phyloP scores from a whole-genome alignment of 2,888 invertebrate species.

The Parochlus steinenii region DNA sequence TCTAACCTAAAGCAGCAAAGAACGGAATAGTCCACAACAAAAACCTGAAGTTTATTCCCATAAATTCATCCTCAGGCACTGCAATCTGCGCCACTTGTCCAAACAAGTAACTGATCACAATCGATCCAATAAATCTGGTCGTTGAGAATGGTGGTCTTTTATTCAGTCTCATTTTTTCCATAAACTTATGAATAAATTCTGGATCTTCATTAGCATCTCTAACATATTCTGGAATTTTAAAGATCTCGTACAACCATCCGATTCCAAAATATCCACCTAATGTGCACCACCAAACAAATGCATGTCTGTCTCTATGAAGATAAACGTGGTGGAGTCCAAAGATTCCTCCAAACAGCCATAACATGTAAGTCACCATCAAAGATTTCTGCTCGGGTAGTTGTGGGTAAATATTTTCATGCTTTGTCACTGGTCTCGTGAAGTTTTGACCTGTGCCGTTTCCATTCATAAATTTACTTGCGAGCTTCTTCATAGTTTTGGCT shows the following conservation, averaged over 20 bases:
- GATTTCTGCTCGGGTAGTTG: constrained; percentile 32
- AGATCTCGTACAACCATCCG: constrained; percentile 77
- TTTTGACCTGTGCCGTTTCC: not conserved
- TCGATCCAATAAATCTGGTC: constrained; percentile 57
- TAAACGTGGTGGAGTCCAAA: constrained; percentile 87
- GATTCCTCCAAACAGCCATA: constrained; percentile 78
- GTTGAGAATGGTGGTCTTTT: constrained; percentile 70
- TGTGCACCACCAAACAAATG: constrained; percentile 78
- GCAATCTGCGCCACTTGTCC: constrained; percentile 58
- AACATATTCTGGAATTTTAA: constrained; percentile 71
- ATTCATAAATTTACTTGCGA: not conserved
- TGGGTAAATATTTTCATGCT: constrained; percentile 11
- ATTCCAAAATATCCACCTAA: constrained; percentile 65
- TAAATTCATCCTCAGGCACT: constrained; percentile 56
- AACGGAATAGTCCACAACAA: constrained; percentile 57
- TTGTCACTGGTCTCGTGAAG: constrained; percentile 6
- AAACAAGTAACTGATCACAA: constrained; percentile 66
- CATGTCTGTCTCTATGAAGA: constrained; percentile 73
- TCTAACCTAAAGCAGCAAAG: constrained; percentile 52
- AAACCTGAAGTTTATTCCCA: constrained; percentile 51
- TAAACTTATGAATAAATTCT: constrained; percentile 44
- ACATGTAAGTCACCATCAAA: constrained; percentile 53
- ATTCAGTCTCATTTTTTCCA: constrained; percentile 40
- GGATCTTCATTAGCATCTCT: constrained; percentile 63
- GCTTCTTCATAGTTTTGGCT: constrained; percentile 1